Percentiles rank a stretch among this genome's conserved stretches.
Conservation (phyloP, 2,113 vertebrate species). For the Seriola quinqueradiata region DNA sequence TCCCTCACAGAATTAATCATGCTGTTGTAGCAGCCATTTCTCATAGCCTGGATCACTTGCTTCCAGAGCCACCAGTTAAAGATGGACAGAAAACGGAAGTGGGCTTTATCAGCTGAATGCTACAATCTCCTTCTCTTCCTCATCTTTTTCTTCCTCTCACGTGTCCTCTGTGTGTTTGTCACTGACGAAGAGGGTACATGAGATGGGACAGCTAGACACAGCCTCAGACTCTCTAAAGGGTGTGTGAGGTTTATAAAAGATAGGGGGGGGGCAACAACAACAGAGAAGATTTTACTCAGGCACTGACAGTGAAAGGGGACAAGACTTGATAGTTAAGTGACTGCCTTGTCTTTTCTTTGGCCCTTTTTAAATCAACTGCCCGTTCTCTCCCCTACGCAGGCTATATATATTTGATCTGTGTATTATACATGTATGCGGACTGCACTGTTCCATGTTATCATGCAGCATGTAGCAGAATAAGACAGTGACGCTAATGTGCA, state of each 20-base stretch:
- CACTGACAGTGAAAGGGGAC: not conserved
- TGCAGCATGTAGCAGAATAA: conserved; percentile 8
- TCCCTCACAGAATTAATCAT: conserved; percentile 41
- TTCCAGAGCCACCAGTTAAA: conserved; percentile 46
- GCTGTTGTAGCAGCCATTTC: conserved; percentile 35
- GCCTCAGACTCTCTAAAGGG: conserved; percentile 9
- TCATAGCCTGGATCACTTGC: conserved; percentile 35
- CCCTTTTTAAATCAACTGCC: not conserved
- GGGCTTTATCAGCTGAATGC: conserved; percentile 65
- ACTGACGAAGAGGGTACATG: conserved; percentile 5
- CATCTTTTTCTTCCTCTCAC: conserved; percentile 4
- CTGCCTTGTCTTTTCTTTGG: conserved; percentile 3
- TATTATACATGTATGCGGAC: conserved; percentile 32
- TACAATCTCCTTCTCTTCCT: conserved; percentile 33
- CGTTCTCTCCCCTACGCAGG: not conserved
- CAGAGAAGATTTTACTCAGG: not conserved
- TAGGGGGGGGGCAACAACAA: not conserved
- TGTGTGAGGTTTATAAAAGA: conserved; percentile 4
- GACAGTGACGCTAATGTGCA: conserved; percentile 51
- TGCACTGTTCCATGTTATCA: conserved; percentile 12
- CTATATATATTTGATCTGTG: conserved; percentile 38
- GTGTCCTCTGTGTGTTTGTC: conserved; percentile 27
- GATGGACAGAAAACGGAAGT: conserved; percentile 59
- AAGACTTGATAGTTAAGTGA: not conserved
- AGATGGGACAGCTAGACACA: not conserved